Evolutionary conservation across 2,888 invertebrate genomes (phyloP).

Genomic region (Creontiades dilutus): DNA sequence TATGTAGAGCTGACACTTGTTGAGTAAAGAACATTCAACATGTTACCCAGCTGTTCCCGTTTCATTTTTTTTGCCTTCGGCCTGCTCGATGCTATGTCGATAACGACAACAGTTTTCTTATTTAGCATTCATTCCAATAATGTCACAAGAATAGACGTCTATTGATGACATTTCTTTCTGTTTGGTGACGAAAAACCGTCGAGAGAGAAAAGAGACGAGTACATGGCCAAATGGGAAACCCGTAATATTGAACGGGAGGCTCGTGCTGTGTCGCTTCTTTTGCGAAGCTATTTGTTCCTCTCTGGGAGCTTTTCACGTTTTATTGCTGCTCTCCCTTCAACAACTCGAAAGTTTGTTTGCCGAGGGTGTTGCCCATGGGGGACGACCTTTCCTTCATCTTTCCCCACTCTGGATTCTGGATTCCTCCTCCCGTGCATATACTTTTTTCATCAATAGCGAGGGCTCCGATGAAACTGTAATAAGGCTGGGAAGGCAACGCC

Average conservation of each 20-base stretch:
- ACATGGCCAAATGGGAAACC: slow-evolving; percentile 21
- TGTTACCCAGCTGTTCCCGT: no score
- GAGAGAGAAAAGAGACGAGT: not conserved
- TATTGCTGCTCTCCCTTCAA: slow-evolving; percentile 35
- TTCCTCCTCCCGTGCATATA: not conserved
- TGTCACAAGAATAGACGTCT: not conserved
- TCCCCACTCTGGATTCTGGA: not conserved
- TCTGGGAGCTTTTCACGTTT: slow-evolving; percentile 32
- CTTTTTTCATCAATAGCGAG: not conserved
- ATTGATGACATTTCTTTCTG: not conserved
- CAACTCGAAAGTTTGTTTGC: slow-evolving; percentile 38
- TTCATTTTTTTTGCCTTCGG: no score
- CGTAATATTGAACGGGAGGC: slow-evolving; percentile 34
- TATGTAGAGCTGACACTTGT: no score
- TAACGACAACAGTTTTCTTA: no score
- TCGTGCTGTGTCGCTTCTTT: slow-evolving; percentile 19
- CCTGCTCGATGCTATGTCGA: no score
- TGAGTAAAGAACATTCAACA: no score
- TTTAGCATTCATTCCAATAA: not conserved
- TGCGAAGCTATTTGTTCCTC: slow-evolving; percentile 33
- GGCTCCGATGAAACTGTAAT: not conserved
- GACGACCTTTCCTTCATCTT: slow-evolving; percentile 6
- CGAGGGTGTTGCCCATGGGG: slow-evolving; percentile 11
- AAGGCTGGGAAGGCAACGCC: not conserved
- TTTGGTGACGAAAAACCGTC: not conserved